A percentile compares a stretch with the other conserved stretches of the same genome.
These are phyloP conservation scores for Cryptophagus acutangulus DNA, from an alignment of 2,888 invertebrate species.

Conservation along the genomic window DNA sequence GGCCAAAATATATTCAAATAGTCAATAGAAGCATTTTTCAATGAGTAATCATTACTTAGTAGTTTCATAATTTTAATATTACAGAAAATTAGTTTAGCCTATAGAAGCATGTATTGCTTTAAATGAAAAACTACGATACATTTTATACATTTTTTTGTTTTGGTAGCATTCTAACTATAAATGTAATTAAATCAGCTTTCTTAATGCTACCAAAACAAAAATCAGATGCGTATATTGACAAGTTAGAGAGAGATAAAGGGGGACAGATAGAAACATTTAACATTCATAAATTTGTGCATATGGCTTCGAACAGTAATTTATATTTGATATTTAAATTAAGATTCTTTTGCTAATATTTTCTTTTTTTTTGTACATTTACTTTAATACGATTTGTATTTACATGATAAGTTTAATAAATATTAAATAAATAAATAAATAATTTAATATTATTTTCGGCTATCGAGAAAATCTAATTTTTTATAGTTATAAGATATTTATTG, in stretches of 20 bases:
- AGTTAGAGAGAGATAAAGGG: constrained; percentile 30
- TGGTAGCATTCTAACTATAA: constrained; percentile 6
- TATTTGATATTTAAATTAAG: neutral
- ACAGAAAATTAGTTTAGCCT: neutral
- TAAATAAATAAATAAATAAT: neutral
- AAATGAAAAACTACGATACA: neutral
- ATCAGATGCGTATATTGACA: constrained; percentile 28
- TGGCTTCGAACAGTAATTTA: constrained; percentile 8
- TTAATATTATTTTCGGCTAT: too few species aligned
- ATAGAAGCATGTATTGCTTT: too few species aligned
- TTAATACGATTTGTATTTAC: neutral
- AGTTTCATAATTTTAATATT: constrained; percentile 1
- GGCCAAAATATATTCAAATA: too few species aligned
- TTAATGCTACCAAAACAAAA: constrained; percentile 9
- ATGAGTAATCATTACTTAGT: too few species aligned
- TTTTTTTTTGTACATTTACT: neutral
- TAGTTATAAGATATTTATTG: neutral
- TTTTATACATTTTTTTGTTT: constrained; percentile 4
- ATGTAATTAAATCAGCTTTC: neutral
- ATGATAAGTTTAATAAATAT: neutral
- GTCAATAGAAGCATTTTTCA: too few species aligned
- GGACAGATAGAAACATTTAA: constrained; percentile 13
- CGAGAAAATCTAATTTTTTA: too few species aligned
- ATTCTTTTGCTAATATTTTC: neutral
- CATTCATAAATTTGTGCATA: constrained; percentile 12